A percentile compares a stretch with the other conserved stretches of the same genome.
These are phyloP conservation scores for Upupa epops DNA, from an alignment of 2,113 vertebrate species.

Conservation along the genomic window DNA sequence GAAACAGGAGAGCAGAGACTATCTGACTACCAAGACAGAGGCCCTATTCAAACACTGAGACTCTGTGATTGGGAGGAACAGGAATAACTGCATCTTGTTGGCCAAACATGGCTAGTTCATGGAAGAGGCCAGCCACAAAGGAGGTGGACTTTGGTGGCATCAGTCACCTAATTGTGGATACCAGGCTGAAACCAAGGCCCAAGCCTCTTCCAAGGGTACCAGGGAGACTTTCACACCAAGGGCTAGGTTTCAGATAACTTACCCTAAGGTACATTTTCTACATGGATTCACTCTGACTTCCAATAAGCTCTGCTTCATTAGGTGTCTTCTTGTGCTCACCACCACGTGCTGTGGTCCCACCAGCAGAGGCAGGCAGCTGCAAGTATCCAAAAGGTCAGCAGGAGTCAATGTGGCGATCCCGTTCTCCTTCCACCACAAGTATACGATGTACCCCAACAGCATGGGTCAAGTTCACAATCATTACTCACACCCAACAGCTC, in stretches of 20 bases:
- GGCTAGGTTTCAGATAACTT: neutral
- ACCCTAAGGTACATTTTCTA: neutral
- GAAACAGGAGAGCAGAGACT: neutral
- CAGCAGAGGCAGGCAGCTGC: neutral
- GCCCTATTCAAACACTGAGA: neutral
- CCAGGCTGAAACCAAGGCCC: neutral
- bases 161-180: neutral
- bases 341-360: neutral
- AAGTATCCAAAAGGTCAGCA: neutral
- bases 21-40: constrained; percentile 48
- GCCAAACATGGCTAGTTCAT: neutral
- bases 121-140: neutral
- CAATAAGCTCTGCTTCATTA: neutral
- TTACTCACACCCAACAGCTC: neutral
- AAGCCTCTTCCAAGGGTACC: neutral
- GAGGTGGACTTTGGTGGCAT: neutral
- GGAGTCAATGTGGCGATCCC: accelerated
- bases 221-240: neutral
- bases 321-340: neutral
- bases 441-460: neutral
- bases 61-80: neutral
- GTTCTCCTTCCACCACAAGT: neutral
- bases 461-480: accelerated
- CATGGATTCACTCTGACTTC: neutral
- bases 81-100: neutral